phyloP scores from a whole-genome alignment of 2,113 vertebrate species.

The Nesogale talazaci region DNA sequence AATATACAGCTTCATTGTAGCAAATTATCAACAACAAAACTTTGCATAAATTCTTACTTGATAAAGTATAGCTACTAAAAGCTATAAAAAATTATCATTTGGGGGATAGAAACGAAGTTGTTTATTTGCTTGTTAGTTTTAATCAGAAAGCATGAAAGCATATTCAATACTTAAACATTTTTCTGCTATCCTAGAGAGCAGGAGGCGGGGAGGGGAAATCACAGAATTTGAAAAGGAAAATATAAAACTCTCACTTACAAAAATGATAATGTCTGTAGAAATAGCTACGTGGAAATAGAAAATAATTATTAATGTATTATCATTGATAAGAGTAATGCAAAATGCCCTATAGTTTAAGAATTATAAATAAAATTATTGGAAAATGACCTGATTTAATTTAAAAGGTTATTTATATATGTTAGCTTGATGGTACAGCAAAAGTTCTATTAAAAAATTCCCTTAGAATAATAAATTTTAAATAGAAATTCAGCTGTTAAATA shows the following conservation, averaged over 20 bases:
- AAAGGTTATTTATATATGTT: background rate
- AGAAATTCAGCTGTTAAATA: conserved; percentile 44
- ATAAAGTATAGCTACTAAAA: background rate
- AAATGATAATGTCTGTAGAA: background rate
- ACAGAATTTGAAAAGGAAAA: background rate
- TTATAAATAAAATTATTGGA: background rate
- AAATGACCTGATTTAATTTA: background rate
- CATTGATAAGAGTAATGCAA: conserved; percentile 2
- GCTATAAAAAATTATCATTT: background rate
- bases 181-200: background rate
- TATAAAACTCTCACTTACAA: background rate
- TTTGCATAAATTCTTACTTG: too few relatives aligned
- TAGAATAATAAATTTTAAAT: conserved; percentile 24
- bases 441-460: background rate
- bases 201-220: background rate
- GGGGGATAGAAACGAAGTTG: background rate
- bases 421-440: background rate
- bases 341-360: background rate
- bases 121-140: background rate
- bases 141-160: background rate
- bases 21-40: too few relatives aligned
- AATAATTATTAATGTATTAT: background rate
- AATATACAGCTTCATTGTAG: too few relatives aligned
- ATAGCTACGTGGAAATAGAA: background rate
- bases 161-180: background rate